Evolutionary conservation across 2,797 vertebrate species (phyloP), one percentile per base, ranked within the genome.

Genomic region (Pachyuromys duprasi): DNA sequence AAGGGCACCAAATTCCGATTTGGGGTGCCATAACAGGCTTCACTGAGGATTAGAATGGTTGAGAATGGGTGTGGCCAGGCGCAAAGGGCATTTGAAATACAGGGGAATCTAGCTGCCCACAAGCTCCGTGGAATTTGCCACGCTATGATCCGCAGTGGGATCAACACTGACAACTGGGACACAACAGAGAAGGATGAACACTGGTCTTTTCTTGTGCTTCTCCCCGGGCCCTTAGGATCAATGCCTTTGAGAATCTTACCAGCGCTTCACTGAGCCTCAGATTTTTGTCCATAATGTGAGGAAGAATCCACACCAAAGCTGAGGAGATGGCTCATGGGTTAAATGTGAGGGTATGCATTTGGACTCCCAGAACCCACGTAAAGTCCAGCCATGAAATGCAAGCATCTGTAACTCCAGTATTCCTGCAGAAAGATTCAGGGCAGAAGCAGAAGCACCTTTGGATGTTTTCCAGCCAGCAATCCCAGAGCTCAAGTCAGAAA

Each of bases 111-210:
- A 39, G n/a, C 24, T 17, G 33, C 39, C 18, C 1, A 6, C 1
- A 39, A 17, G 3, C 9, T 28, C 3, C 22, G 20, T 3, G 14
- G 14, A 63, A 28, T 15, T 2, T 4, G 26, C 13, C 0, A 18
- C 22, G 14, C 76, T 28, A 2, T 0, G 18, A 31, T n/a, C 39
- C 31, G 18, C 2, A 0, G 49, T 2, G 49, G 24, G 0, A 39
- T 62, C 13, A 0, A n/a, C 60, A 8, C 2, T 1, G 62, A 69
- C 1, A 39, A 2, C 11, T 0, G 14, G 2, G 8, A 22, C 4
- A 22, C 12, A 8, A 8, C 0, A 4, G n/a, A 39, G 57, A 63
- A 67, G 2, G 17, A 1, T 8, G 3, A 0, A 22, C 3, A 2
- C 5, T 1, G 3, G 18, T 42, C 4, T 39, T 0, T 3, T 26